These are phyloP conservation scores for Thamnophis elegans DNA, from an alignment of 2,797 vertebrate genomes.

Conservation along the genomic window DNA sequence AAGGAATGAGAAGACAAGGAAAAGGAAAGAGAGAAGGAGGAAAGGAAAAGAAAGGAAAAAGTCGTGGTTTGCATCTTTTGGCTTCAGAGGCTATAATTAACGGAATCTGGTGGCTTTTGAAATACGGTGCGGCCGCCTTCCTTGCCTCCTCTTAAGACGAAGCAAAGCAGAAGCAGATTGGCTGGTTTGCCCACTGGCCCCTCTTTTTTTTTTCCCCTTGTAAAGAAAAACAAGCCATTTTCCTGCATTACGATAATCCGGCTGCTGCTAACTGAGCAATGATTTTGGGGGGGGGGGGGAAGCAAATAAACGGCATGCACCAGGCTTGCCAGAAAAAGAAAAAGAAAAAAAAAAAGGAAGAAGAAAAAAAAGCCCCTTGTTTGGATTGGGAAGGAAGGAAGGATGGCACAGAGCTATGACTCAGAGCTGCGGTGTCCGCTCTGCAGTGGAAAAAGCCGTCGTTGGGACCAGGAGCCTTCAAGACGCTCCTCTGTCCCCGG, in stretches of 20 bases:
- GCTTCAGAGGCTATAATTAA: not conserved
- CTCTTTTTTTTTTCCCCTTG: not conserved
- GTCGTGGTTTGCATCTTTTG: not conserved
- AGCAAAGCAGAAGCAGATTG: not conserved
- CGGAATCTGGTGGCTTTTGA: not conserved
- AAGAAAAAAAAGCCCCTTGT: not conserved
- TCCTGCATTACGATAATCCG: not conserved
- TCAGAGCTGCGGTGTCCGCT: conserved; percentile 17
- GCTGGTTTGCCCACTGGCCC: not conserved
- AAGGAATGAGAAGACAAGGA: too few relatives aligned
- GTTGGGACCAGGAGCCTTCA: not conserved
- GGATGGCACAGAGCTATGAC: conserved; percentile 1
- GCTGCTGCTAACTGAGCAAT: not conserved
- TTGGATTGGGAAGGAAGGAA: not conserved
- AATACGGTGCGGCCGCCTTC: fast-evolving
- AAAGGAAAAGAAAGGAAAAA: too few relatives aligned
- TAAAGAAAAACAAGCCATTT: not conserved
- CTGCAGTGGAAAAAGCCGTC: conserved; percentile 3
- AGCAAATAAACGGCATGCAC: not conserved
- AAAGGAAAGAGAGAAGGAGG: too few relatives aligned
- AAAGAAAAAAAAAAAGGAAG: fast-evolving
- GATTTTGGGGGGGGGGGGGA: not conserved
- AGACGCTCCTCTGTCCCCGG: not conserved
- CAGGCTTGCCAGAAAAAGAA: not conserved
- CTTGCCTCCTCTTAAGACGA: not conserved